Percentiles rank a stretch among this genome's conserved stretches.
These are phyloP conservation scores for Sepioteuthis lessoniana DNA, from an alignment of 2,888 invertebrate genomes.

Conservation along the genomic window DNA sequence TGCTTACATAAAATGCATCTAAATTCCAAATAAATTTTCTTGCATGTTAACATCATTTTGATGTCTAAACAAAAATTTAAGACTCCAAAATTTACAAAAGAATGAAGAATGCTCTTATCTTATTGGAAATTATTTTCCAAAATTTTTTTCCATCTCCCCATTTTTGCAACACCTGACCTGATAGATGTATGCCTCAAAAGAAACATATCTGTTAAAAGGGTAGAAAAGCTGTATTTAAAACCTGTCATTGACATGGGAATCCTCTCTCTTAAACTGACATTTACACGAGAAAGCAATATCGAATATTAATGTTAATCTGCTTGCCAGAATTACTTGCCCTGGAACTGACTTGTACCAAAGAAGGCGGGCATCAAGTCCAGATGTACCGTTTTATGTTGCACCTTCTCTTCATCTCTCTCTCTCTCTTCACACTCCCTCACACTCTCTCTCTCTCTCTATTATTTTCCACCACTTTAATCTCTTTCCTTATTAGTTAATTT, in stretches of 20 bases:
- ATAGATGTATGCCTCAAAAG: not conserved
- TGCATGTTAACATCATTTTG: too few relatives aligned
- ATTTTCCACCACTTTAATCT: too few relatives aligned
- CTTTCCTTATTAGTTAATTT: too few relatives aligned
- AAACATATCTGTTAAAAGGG: not conserved
- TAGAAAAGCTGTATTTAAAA: not conserved
- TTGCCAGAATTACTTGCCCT: not conserved
- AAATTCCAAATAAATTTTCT: too few relatives aligned
- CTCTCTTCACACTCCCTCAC: too few relatives aligned
- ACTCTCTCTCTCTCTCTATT: too few relatives aligned
- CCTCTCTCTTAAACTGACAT: not conserved
- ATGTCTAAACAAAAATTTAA: too few relatives aligned
- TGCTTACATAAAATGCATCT: too few relatives aligned
- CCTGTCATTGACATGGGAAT: slow-evolving; percentile 21
- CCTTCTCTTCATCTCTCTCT: not conserved
- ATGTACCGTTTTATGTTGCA: not conserved
- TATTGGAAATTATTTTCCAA: too few relatives aligned
- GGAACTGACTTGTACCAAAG: not conserved
- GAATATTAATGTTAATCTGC: not conserved
- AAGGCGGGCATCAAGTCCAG: not conserved
- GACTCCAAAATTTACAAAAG: too few relatives aligned
- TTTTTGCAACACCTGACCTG: not conserved
- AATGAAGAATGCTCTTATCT: too few relatives aligned
- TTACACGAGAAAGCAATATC: not conserved
- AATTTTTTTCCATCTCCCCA: too few relatives aligned